Evolutionary conservation across 2,113 vertebrate species (phyloP).

Genomic region (Pampusana beccarii): DNA sequence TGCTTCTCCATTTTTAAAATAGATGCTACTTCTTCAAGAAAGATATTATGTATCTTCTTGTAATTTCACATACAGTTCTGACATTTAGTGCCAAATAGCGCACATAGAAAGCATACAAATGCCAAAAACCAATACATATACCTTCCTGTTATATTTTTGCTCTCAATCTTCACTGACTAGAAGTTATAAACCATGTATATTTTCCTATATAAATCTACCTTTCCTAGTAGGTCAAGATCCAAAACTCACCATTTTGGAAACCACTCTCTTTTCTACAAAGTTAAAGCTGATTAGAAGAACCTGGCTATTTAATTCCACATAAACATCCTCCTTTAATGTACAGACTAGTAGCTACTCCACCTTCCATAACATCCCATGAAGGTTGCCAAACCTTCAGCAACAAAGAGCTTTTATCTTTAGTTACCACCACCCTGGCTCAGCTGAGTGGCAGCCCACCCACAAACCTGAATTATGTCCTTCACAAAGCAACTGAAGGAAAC

Average conservation of each 20-base stretch:
- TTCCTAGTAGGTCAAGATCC: background rate
- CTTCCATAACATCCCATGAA: background rate
- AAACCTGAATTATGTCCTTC: constrained; percentile 96
- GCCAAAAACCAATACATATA: background rate
- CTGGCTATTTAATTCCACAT: background rate
- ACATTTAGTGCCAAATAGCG: fast-evolving
- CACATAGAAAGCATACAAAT: background rate
- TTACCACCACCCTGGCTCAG: background rate
- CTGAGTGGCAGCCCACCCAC: constrained; percentile 47
- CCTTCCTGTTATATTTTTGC: background rate
- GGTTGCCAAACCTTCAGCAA: background rate
- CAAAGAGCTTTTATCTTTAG: background rate
- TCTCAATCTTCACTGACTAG: background rate
- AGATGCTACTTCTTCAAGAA: background rate
- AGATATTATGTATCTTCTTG: background rate
- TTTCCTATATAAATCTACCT: background rate
- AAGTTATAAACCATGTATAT: background rate
- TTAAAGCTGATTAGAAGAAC: background rate
- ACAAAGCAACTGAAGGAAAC: constrained; percentile 94
- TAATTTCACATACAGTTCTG: background rate
- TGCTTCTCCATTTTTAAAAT: background rate
- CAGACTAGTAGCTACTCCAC: background rate
- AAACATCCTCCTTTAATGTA: background rate
- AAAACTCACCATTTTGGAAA: background rate
- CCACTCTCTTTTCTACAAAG: background rate